Percentiles rank a stretch among this genome's conserved stretches.
These are phyloP conservation scores for Protobothrops flavoviridis DNA, from an alignment of 2,113 vertebrate species.

Conservation along the genomic window DNA sequence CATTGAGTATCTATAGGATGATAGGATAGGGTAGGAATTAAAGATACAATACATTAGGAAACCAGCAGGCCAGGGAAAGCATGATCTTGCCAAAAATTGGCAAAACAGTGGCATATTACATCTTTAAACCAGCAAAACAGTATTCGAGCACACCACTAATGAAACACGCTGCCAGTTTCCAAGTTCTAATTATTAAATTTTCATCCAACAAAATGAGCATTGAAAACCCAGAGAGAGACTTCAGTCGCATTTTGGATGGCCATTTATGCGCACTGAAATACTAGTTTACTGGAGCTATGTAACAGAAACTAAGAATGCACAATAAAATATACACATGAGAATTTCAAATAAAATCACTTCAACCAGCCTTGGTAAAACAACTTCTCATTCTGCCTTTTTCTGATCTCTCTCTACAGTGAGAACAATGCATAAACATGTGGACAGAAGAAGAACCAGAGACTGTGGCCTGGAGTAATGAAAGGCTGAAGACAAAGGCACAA, in stretches of 20 bases:
- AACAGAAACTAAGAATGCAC: neutral
- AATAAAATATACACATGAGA: neutral
- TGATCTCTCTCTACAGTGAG: neutral
- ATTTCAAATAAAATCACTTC: neutral
- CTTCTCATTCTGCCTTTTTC: neutral
- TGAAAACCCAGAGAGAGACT: neutral
- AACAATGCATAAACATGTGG: neutral
- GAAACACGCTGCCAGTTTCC: neutral
- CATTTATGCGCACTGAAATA: neutral
- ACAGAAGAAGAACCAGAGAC: neutral
- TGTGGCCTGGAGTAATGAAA: neutral
- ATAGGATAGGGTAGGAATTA: neutral
- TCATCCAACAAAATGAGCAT: neutral
- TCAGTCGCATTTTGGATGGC: neutral
- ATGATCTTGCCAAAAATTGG: neutral
- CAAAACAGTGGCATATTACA: neutral
- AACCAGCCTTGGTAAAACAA: neutral
- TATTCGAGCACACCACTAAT: neutral
- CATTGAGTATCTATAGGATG: neutral
- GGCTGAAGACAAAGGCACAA: neutral
- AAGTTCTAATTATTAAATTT: neutral
- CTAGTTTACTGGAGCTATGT: neutral
- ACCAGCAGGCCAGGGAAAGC: neutral
- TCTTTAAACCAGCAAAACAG: neutral
- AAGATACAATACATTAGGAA: neutral